Evolutionary conservation across 2,113 vertebrate species (phyloP), one percentile per base, ranked within the genome.

Genomic region (Uropsilus gracilis): DNA sequence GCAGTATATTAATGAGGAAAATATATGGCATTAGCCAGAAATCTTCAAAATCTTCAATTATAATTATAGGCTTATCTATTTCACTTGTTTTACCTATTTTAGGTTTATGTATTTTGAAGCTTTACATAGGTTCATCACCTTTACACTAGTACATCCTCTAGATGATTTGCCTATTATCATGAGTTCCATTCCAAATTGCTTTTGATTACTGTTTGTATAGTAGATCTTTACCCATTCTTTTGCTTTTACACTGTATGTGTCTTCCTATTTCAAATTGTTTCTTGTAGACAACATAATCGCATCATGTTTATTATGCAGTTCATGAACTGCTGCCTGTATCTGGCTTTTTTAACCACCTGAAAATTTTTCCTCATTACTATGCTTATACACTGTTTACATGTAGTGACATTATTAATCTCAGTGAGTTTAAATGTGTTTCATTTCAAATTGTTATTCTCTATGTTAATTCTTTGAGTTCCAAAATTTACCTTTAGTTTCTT

Each of bases 401-500:
- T 17, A 59, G 8, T 24, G 11, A 28, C 71, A 46, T 24, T 46
- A 57, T 22, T 28, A 61, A 61, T 61, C 26, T 55, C 53, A 59
- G 24, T 61, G 17, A 26, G n/a, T 81, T 50, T 66, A 81, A 34
- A 69, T 48, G 7, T 34, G 37, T 10, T 94, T 85, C 46, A 37
- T 20, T 53, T 93, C 59, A 66, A 55, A 81, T 80, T 37, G 77
- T 5, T 46, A 28, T 85, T 24, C 1, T 12, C 10, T 72, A 32
- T 0, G 20, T 34, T 22, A 71, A 17, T 69, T 28, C n/a, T 22
- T 63, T 12, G 50, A 17, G 28, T 17, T 61, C 42, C 8, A 50
- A 63, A 53, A 73, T 99, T 98, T 91, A 99, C 99, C 82, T 99
- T 98, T 83, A 99, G 98, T 93, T 97, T 98, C 94, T 95, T 98